A percentile compares a stretch with the other conserved stretches of the same genome.
Evolutionary conservation across 1,140 invertebrate species (phyloP).

Genomic region (Dermatophagoides farinae): DNA sequence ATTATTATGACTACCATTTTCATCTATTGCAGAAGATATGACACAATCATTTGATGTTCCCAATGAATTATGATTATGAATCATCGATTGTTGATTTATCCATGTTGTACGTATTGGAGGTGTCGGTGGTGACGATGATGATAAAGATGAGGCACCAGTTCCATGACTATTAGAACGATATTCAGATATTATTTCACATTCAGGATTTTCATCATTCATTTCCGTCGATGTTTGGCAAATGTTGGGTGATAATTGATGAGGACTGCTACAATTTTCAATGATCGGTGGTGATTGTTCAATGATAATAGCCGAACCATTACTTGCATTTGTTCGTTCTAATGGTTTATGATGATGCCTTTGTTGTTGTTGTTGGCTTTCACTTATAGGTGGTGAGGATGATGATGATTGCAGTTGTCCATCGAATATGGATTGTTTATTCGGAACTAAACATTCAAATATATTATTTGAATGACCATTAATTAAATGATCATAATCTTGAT

Average conservation of each 20-base stretch:
- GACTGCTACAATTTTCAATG: not conserved
- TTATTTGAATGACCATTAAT: not conserved
- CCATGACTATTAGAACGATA: not conserved
- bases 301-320: not conserved
- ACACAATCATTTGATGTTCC: too few relatives aligned
- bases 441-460: not conserved
- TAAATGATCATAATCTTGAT: not conserved
- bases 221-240: not conserved
- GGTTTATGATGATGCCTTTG: not conserved
- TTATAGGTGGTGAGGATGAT: not conserved
- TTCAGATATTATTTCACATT: not conserved
- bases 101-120: not conserved
- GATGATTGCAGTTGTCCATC: not conserved
- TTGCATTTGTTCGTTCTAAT: constrained; percentile 3
- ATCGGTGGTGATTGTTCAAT: not conserved
- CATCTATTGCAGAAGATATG: too few relatives aligned
- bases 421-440: not conserved
- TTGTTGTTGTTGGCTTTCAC: not conserved
- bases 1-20: too few relatives aligned
- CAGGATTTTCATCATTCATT: not conserved
- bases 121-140: constrained; percentile 5
- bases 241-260: not conserved
- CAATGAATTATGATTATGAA: too few relatives aligned
- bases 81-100: too few relatives aligned
- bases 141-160: not conserved